Evolutionary conservation across 1,140 invertebrate species (phyloP), one percentile per base, ranked within the genome.

Genomic region (Mylabris phalerata): DNA sequence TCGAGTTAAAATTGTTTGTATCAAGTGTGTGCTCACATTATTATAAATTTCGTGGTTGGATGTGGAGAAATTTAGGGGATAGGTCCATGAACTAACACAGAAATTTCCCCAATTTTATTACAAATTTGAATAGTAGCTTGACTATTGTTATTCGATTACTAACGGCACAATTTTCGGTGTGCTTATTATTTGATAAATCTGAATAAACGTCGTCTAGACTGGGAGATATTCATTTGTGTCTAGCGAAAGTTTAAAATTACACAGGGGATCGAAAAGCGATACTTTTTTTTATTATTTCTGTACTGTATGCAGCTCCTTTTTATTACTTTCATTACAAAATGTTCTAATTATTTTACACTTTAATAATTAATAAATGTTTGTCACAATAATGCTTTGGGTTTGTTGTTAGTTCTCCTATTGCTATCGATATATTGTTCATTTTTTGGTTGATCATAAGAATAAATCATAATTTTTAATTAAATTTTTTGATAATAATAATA

Each of bases 381-480:
- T 73, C 71, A 72, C 71, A 71, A 71, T 73, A 73, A 73, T 73
- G 72, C 72, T 73, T 73, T 73, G 72, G 72, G 72, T 71, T 72
- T 73, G 66, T 71, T 73, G 71, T 73, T 73, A 70, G 67, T 65
- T 64, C 50, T 68, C 64, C 65, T 68, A 59, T 69, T 55, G 62
- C 60, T 66, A 57, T 55, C 32, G 60, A 57, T 50, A 59, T 61
- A 62, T 55, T 60, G 57, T 10, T 46, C 40, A 10, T 10, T 45
- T 32, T 4, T 32, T 32, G 32, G 32, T 32, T 32, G 19, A 2
- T 32, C 32, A 32, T 32, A 1, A 7, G 11, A 25, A 25, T 48
- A 13, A 27, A 32, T 46, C 25, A 27, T 54, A 10, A 46, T 27
- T 10, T 43, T 25, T 52, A 41, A 25, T n/a, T 52, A 24, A 19